These are phyloP conservation scores for Zosterops hypoxanthus DNA, from an alignment of 2,113 vertebrate genomes.

Conservation along the genomic window DNA sequence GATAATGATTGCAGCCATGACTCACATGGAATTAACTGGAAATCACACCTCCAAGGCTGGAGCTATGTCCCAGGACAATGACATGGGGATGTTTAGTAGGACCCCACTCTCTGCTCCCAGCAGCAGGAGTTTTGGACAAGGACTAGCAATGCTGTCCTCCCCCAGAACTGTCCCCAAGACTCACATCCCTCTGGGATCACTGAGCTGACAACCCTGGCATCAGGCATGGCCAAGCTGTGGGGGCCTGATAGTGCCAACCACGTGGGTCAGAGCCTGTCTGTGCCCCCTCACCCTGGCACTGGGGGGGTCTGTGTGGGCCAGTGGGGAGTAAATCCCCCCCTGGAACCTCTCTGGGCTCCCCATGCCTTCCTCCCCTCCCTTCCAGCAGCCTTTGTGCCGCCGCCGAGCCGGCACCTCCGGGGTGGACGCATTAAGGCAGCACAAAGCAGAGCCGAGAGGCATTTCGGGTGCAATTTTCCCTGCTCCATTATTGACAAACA, in stretches of 20 bases:
- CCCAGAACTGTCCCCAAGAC: neutral
- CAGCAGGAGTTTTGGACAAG: neutral
- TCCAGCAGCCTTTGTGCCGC: slow-evolving; percentile 7
- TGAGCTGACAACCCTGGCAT: neutral
- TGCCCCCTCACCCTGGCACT: neutral
- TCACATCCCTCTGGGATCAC: neutral
- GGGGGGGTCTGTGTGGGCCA: accelerated
- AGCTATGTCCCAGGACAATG: neutral
- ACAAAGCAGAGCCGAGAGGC: slow-evolving; percentile 61
- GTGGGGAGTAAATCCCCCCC: neutral
- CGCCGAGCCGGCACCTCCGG: neutral
- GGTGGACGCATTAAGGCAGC: slow-evolving; percentile 20
- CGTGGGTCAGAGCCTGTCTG: neutral
- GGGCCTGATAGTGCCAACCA: accelerated
- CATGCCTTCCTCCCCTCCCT: neutral
- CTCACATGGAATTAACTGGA: neutral
- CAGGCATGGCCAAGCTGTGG: neutral
- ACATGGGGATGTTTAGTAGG: neutral
- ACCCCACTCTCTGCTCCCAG: neutral
- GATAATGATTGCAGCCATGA: accelerated
- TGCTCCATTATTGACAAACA: slow-evolving; percentile 71
- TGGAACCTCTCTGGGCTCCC: neutral
- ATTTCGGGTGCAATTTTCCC: slow-evolving; percentile 64
- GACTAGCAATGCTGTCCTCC: neutral
- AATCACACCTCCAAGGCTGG: accelerated